A percentile compares a stretch with the other conserved stretches of the same genome.
Evolutionary conservation across 2,888 invertebrate species (phyloP).

Genomic region (Chalcis sispes): DNA sequence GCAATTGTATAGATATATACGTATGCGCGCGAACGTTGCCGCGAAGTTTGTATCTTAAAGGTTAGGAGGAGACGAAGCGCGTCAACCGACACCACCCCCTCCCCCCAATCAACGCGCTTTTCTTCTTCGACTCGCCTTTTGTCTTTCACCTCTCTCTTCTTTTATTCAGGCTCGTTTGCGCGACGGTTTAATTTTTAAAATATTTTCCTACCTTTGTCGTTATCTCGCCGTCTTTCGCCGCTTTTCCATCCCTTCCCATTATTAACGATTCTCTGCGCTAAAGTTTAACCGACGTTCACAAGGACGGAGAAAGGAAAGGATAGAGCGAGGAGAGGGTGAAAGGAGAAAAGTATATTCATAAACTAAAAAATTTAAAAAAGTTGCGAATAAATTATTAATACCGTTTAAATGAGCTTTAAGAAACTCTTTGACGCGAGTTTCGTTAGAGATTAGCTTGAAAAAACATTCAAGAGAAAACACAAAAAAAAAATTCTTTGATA

Average conservation of each 20-base stretch:
- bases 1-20: slow-evolving; percentile 5
- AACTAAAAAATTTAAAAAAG: no score
- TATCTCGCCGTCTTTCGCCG: not conserved
- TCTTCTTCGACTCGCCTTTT: not conserved
- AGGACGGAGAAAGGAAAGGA: no score
- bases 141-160: not conserved
- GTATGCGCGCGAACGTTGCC: not conserved
- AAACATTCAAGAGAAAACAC: no score
- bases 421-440: no score
- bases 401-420: no score
- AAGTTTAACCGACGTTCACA: no score
- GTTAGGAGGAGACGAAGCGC: not conserved
- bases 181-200: slow-evolving; percentile 10
- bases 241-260: not conserved
- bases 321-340: no score
- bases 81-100: no score
- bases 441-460: no score
- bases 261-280: not conserved
- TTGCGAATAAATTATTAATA: no score
- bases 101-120: slow-evolving; percentile 6
- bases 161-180: not conserved
- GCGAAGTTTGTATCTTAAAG: not conserved
- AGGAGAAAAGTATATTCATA: no score
- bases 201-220: not conserved
- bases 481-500: no score